Percentiles rank a stretch among this genome's conserved stretches.
phyloP scores from a whole-genome alignment of 2,113 vertebrate genomes.

The Pluvialis apricaria region DNA sequence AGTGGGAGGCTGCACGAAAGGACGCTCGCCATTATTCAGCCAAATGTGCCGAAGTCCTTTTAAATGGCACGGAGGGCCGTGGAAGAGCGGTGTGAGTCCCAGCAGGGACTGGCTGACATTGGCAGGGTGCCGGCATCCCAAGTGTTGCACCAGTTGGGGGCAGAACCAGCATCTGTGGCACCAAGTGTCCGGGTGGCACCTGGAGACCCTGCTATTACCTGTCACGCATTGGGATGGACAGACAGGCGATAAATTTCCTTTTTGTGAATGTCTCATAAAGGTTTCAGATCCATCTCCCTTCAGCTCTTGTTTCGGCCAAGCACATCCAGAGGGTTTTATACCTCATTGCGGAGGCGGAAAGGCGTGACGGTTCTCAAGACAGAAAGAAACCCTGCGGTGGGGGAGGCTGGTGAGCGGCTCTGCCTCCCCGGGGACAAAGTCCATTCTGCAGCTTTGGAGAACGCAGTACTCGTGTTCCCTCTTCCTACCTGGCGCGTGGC shows the following conservation, averaged over 20 bases:
- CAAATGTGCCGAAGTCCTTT: background rate
- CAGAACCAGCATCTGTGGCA: background rate
- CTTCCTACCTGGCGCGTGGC: background rate
- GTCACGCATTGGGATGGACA: background rate
- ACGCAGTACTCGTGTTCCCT: background rate
- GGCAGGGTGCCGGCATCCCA: background rate
- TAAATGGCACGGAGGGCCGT: fast-evolving
- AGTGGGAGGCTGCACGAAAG: fast-evolving
- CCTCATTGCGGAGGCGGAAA: background rate
- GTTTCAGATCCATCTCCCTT: background rate
- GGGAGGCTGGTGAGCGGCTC: background rate
- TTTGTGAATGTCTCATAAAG: background rate
- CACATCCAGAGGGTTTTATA: background rate
- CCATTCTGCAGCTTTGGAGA: background rate
- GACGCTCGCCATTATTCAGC: fast-evolving
- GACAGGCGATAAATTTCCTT: fast-evolving
- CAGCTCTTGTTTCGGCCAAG: background rate
- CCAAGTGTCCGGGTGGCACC: background rate
- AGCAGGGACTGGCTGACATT: background rate
- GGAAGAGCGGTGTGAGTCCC: fast-evolving
- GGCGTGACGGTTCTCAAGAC: fast-evolving
- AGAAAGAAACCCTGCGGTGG: fast-evolving
- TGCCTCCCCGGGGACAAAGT: background rate
- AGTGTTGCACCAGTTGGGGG: fast-evolving
- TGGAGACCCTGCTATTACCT: background rate